Evolutionary conservation across 2,797 vertebrate genomes (phyloP).

Genomic region (Podarcis siculus): DNA sequence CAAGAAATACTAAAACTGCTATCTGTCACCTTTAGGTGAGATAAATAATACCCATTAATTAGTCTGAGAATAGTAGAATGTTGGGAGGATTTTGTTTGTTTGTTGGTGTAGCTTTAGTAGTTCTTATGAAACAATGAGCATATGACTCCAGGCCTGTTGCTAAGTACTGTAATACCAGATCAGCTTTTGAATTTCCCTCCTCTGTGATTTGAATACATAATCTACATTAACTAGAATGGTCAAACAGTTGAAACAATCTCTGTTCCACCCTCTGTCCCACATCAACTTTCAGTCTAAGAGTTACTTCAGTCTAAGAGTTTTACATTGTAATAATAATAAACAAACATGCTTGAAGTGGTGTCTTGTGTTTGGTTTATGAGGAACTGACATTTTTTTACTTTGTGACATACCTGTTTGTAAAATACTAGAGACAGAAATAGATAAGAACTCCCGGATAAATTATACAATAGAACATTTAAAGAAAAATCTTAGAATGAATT

Average conservation of each 20-base stretch:
- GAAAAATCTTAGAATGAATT: background rate
- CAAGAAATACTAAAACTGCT: slow-evolving; percentile 46
- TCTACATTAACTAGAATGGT: background rate
- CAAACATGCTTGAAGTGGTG: slow-evolving; percentile 60
- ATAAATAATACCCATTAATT: slow-evolving; percentile 53
- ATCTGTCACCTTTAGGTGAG: slow-evolving; percentile 53
- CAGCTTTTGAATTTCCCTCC: no score
- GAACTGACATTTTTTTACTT: slow-evolving; percentile 69
- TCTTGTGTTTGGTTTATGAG: slow-evolving; percentile 71
- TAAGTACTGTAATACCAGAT: no score
- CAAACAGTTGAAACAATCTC: background rate
- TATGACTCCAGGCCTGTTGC: slow-evolving; percentile 26
- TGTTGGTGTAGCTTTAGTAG: slow-evolving; percentile 43
- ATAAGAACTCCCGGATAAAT: slow-evolving; percentile 44
- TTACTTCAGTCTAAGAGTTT: slow-evolving; percentile 8
- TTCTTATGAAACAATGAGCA: slow-evolving; percentile 58
- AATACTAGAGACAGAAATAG: slow-evolving; percentile 46
- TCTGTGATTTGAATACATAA: background rate
- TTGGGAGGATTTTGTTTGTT: slow-evolving; percentile 24
- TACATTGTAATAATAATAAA: slow-evolving; percentile 49
- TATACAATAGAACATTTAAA: slow-evolving; percentile 50
- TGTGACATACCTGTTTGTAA: slow-evolving; percentile 62
- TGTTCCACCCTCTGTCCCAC: background rate
- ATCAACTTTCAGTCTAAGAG: background rate
- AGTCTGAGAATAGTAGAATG: slow-evolving; percentile 47